A percentile compares a stretch with the other conserved stretches of the same genome.
Evolutionary conservation across 1,140 invertebrate genomes (phyloP).

Genomic region (Radopholus similis): DNA sequence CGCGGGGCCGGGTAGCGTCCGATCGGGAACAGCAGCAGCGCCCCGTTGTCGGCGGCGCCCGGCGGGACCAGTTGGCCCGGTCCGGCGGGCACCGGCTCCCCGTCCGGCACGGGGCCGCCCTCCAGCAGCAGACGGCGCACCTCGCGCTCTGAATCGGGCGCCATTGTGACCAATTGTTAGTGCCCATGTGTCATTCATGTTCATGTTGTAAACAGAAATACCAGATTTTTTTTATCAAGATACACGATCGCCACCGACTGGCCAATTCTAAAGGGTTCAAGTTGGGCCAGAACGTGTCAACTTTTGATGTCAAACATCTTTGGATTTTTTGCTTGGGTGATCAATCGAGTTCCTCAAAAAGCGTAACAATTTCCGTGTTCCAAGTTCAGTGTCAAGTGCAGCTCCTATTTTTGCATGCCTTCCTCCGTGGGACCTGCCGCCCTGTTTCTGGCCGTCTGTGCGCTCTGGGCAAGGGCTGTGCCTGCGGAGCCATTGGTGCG

Average conservation of each 20-base stretch:
- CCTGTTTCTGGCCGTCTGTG: too few relatives aligned
- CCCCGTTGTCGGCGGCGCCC: constrained; percentile 1
- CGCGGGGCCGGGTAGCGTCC: constrained; percentile 2
- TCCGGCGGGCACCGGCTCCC: constrained; percentile 4
- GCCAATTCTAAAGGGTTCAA: not conserved
- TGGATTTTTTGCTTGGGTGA: not conserved
- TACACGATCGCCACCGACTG: not conserved
- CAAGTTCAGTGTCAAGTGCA: too few relatives aligned
- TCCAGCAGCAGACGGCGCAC: constrained; percentile 12
- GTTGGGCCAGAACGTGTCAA: too few relatives aligned
- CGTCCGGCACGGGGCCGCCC: not conserved
- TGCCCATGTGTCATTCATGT: not conserved
- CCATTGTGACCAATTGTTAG: not conserved
- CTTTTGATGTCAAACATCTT: not conserved
- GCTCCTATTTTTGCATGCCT: constrained; percentile 11
- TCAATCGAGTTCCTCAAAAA: not conserved
- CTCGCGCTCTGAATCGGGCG: constrained; percentile 2
- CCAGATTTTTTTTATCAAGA: not conserved
- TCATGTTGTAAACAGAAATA: not conserved
- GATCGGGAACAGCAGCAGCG: constrained; percentile 3
- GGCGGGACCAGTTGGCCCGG: not conserved
- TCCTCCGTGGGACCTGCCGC: not conserved
- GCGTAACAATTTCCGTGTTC: too few relatives aligned
- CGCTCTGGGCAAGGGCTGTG: too few relatives aligned
- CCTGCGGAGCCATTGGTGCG: too few relatives aligned